Conservation (phyloP, 2,797 vertebrate genomes). For the Amblyraja radiata region DNA sequence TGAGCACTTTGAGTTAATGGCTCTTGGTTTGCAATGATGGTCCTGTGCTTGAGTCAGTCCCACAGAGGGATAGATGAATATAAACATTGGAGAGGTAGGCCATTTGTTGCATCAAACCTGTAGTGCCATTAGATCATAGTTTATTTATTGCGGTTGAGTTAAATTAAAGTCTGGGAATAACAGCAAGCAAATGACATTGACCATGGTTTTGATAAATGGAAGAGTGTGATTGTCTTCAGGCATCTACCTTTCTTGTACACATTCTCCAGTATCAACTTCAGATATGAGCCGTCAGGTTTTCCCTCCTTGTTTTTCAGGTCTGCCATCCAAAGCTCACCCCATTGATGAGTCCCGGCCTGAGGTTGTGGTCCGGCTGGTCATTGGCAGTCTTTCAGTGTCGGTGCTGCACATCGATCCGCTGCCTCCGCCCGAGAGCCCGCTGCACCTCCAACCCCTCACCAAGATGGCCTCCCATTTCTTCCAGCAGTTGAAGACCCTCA, state of each 20-base stretch:
- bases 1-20: neutral
- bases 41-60: neutral
- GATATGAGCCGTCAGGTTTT: constrained; percentile 44
- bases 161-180: neutral
- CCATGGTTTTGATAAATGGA: neutral
- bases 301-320: constrained; percentile 66
- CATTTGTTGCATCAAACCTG: too few species aligned
- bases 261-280: neutral
- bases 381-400: constrained; percentile 76
- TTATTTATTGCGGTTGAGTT: too few species aligned
- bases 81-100: too few species aligned
- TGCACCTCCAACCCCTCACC: constrained; percentile 71
- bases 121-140: too few species aligned
- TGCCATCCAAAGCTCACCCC: constrained; percentile 77
- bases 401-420: constrained; percentile 96
- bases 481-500: constrained; percentile 64
- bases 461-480: constrained; percentile 86
- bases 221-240: neutral
- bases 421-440: constrained; percentile 75
- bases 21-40: neutral
- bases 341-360: constrained; percentile 89
- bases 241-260: neutral
- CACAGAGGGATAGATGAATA: neutral
- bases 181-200: neutral
- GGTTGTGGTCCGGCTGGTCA: constrained; percentile 74